Evolutionary conservation across 1,140 invertebrate genomes (phyloP).

Genomic region (Drosophila littoralis): DNA sequence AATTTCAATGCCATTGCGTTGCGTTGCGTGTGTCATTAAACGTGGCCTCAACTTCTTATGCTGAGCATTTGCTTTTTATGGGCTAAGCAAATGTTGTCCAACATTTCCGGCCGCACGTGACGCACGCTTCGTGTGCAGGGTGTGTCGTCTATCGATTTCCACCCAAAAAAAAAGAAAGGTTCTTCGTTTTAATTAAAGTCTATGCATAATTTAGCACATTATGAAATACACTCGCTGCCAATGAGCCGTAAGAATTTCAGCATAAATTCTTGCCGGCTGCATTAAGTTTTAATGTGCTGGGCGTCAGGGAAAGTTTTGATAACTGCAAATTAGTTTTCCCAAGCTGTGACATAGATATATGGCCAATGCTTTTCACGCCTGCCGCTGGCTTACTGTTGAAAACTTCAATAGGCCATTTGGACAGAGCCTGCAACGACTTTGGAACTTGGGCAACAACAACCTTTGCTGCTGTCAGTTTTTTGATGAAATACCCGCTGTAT

Average conservation of each 20-base stretch:
- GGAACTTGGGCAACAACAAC: too few relatives aligned
- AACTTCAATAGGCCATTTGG: slow-evolving; percentile 6
- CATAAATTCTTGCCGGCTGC: slow-evolving; percentile 10
- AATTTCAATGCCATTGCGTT: slow-evolving; percentile 33
- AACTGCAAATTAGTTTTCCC: slow-evolving; percentile 14
- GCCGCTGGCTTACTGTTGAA: slow-evolving; percentile 7
- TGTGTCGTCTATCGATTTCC: slow-evolving; percentile 38
- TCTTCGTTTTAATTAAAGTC: slow-evolving; percentile 37
- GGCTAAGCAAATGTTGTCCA: slow-evolving; percentile 28
- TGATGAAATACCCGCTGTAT: slow-evolving; percentile 22
- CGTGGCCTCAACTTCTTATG: slow-evolving; percentile 18
- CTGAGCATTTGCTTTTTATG: slow-evolving; percentile 17
- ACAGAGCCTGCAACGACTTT: neutral
- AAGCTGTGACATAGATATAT: slow-evolving; percentile 25
- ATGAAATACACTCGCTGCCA: slow-evolving; percentile 9
- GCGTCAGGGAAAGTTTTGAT: slow-evolving; percentile 31
- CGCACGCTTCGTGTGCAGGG: neutral
- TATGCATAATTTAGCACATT: slow-evolving; percentile 25
- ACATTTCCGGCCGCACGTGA: slow-evolving; percentile 16
- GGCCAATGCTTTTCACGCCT: slow-evolving; percentile 22
- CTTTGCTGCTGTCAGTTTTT: slow-evolving; percentile 21
- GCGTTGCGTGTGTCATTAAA: slow-evolving; percentile 21
- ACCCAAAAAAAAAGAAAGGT: neutral
- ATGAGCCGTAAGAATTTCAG: slow-evolving; percentile 20
- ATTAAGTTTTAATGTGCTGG: slow-evolving; percentile 24